Base-by-base conservation (phyloP, 2,113 vertebrate genomes). In the Urocolius indicus region DNA sequence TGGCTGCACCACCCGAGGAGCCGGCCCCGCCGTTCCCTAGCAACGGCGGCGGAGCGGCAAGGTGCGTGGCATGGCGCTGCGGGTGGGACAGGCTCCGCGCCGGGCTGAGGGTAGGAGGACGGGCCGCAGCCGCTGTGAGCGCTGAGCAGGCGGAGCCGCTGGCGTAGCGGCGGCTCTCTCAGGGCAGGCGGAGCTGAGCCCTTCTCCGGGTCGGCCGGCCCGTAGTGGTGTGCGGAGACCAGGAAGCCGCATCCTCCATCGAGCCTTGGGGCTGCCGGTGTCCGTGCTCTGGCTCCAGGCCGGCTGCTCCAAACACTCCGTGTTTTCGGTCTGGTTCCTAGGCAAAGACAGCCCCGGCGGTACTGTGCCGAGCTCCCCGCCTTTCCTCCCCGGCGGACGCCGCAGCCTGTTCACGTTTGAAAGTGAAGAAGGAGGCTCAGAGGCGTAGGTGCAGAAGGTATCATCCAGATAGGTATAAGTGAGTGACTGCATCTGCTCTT, bases 351-450 rank as follows among this genome's bases (percentile, higher is more conserved):
- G 38, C 36, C 23, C 36, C 10, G 5, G 43, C 21, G 6, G 22
- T 3, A 20, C 34, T 2, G n/a, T 3, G 34, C 36, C 30, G 32
- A 2, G n/a, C 27, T 13, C 20, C 11, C 16, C 3, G 0, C 4
- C n/a, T n/a, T n/a, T 24, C 51, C 71, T 15, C 18, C 38, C 24
- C 5, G 20, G 12, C 2, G 26, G 63, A 34, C 46, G 52, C 75
- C 15, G 1, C 19, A 29, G 71, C 29, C 49, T 34, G 8, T 19
- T 43, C 30, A 17, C 3, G 20, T 34, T 5, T 32, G 41, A 43
- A 32, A 61, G 72, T 5, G 1, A 51, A 5, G 3, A 6, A 27
- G 38, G 26, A 17, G 30, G 5, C 67, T 38, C 34, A 10, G 29
- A 74, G 48, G 24, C 19, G 3, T 1, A 46, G 38, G 18, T 67